These are phyloP conservation scores for Callyntrura guangdongensis DNA, from an alignment of 2,888 invertebrate species.

Conservation along the genomic window DNA sequence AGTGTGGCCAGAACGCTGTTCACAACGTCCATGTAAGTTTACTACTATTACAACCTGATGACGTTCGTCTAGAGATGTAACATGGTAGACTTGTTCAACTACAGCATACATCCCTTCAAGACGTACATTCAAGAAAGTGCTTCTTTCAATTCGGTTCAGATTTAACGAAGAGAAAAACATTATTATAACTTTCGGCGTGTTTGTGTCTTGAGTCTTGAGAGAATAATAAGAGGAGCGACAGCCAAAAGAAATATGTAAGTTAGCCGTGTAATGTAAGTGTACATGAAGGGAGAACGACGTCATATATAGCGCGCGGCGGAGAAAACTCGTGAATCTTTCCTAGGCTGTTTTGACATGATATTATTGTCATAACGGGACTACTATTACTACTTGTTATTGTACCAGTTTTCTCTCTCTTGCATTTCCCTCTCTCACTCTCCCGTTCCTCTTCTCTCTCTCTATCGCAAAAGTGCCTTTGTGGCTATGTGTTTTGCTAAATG, in stretches of 20 bases:
- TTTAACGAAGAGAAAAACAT: conserved; percentile 23
- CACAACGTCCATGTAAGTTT: conserved; percentile 38
- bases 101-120: not conserved
- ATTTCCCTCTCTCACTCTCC: not conserved
- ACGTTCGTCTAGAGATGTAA: conserved; percentile 16
- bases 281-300: not conserved
- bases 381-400: conserved; percentile 43
- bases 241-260: not conserved
- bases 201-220: conserved; percentile 7
- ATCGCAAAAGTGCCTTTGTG: conserved; percentile 62
- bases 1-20: conserved; percentile 18
- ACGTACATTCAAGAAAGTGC: not conserved
- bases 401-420: conserved; percentile 14
- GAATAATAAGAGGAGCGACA: conserved; percentile 25
- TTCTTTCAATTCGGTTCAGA: not conserved
- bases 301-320: not conserved
- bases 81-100: not conserved
- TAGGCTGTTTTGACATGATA: conserved; percentile 53
- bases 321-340: conserved; percentile 34
- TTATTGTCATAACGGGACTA: conserved; percentile 50
- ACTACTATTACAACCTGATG: conserved; percentile 55
- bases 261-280: not conserved
- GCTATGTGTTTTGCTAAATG: conserved; percentile 54
- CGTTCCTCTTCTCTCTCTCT: not conserved
- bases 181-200: conserved; percentile 37